A percentile compares a stretch with the other conserved stretches of the same genome.
These are phyloP conservation scores for Drosophila mimica DNA, from an alignment of 2,888 invertebrate genomes.

Conservation along the genomic window DNA sequence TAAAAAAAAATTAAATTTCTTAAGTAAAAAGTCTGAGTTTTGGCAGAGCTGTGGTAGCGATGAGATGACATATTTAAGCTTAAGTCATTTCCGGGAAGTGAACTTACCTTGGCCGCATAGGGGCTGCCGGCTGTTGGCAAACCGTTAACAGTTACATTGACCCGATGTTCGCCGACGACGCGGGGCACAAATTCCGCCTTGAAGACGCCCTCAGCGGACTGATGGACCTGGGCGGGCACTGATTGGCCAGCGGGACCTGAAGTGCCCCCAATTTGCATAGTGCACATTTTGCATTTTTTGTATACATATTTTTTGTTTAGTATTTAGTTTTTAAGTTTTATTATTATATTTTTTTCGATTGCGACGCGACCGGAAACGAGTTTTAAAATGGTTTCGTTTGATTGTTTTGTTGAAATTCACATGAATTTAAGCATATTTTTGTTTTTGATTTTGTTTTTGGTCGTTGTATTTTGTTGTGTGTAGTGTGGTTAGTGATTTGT, in stretches of 20 bases:
- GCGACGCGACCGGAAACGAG: conserved; percentile 73
- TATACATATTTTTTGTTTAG: conserved; percentile 42
- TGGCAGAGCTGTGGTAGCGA: neutral
- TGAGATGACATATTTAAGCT: neutral
- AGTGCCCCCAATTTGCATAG: conserved; percentile 33
- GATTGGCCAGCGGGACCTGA: conserved; percentile 96
- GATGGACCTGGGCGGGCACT: conserved; percentile 94
- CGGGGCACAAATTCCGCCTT: conserved; percentile 96
- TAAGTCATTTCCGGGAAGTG: neutral
- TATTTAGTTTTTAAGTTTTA: conserved; percentile 30
- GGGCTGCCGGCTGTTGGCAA: conserved; percentile 95
- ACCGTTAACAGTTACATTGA: conserved; percentile 93
- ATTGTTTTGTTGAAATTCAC: conserved; percentile 67
- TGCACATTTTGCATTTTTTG: conserved; percentile 24
- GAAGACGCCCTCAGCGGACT: conserved; percentile 92
- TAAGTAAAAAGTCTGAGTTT: neutral
- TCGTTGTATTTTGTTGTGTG: conserved; percentile 48
- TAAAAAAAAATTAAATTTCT: neutral
- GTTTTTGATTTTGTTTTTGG: neutral
- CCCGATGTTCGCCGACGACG: conserved; percentile 95
- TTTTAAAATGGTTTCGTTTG: conserved; percentile 58
- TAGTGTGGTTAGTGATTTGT: conserved; percentile 63
- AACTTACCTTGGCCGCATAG: conserved; percentile 92
- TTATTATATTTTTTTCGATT: conserved; percentile 36
- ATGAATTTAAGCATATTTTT: conserved; percentile 43